A percentile compares a stretch with the other conserved stretches of the same genome.
Conservation (phyloP, 1,140 invertebrate species). For the Helicoverpa zea region DNA sequence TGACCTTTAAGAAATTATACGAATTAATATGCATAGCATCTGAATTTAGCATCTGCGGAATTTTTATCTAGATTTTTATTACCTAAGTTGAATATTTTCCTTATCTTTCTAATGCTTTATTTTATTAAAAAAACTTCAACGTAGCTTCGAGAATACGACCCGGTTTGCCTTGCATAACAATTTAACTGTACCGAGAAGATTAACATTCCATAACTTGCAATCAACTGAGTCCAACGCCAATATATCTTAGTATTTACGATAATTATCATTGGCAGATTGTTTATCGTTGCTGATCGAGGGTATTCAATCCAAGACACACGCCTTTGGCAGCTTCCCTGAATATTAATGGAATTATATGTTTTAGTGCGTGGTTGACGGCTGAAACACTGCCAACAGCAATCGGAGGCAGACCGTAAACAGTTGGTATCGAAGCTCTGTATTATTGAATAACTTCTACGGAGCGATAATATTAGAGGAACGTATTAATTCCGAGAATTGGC, state of each 20-base stretch:
- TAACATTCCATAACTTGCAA: conserved; percentile 6
- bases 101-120: no score
- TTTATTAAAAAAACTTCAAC: no score
- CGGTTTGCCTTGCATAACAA: neutral
- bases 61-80: conserved; percentile 1
- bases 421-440: conserved; percentile 18
- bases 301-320: conserved; percentile 45
- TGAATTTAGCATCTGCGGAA: neutral
- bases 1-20: conserved; percentile 27
- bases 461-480: conserved; percentile 8
- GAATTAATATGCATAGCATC: neutral
- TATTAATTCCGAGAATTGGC: conserved; percentile 15
- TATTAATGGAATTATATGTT: conserved; percentile 55
- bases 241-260: conserved; percentile 35
- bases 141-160: no score
- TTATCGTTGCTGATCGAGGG: conserved; percentile 40
- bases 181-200: neutral
- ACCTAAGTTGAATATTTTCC: neutral
- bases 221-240: conserved; percentile 7
- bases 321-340: conserved; percentile 52
- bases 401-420: conserved; percentile 43
- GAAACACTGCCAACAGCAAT: conserved; percentile 54
- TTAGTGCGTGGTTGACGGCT: conserved; percentile 49
- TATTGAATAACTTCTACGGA: conserved; percentile 21
- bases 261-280: conserved; percentile 41